Evolutionary conservation across 2,888 invertebrate species (phyloP).

Genomic region (Drosophila neonasuta): DNA sequence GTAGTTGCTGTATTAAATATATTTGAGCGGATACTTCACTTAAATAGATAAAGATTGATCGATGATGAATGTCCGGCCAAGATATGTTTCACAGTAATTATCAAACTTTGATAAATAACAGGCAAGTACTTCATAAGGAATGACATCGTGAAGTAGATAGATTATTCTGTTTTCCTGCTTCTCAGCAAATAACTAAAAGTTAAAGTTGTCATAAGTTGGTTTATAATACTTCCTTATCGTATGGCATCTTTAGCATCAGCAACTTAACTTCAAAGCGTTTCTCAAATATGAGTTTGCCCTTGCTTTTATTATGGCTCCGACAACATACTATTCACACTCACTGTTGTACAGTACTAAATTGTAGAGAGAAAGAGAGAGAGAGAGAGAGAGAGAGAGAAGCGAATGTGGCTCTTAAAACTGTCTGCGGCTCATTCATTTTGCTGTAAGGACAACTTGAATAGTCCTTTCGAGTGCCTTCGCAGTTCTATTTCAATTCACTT

Average conservation of each 20-base stretch:
- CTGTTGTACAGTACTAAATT: conserved; percentile 2
- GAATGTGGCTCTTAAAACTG: conserved; percentile 23
- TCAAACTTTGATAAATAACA: no score
- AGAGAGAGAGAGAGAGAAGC: not conserved
- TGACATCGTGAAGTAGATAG: no score
- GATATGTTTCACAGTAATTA: no score
- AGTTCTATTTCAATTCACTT: conserved; percentile 36
- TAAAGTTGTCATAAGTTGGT: not conserved
- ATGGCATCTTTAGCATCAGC: no score
- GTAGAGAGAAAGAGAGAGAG: not conserved
- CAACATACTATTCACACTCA: not conserved
- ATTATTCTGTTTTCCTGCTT: no score
- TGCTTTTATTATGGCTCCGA: not conserved
- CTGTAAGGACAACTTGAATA: conserved; percentile 29
- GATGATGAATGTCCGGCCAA: no score
- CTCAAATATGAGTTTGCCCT: not conserved
- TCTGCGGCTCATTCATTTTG: conserved; percentile 24
- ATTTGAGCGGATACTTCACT: no score
- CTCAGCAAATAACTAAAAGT: no score
- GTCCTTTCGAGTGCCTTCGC: conserved; percentile 23
- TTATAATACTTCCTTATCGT: not conserved
- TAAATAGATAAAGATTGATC: no score
- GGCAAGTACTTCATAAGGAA: no score
- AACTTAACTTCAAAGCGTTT: not conserved
- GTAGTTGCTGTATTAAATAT: no score